Conservation (phyloP, 2,888 invertebrate genomes). For the Nephrotoma guestfalica region DNA sequence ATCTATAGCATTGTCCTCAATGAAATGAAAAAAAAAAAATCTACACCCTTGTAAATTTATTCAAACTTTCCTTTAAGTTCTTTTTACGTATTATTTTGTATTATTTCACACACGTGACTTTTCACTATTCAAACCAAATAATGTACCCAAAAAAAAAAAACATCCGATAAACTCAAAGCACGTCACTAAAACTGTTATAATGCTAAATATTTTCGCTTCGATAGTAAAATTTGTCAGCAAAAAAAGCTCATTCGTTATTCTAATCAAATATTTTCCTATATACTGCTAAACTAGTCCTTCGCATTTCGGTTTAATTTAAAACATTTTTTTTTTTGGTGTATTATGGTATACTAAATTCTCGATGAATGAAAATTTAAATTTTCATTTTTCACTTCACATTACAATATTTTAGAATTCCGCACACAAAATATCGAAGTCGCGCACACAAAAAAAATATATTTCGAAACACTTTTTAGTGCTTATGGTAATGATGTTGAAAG, state of each 20-base stretch:
- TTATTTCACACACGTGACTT: neutral
- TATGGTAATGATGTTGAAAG: neutral
- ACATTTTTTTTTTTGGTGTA: no score
- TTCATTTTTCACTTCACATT: neutral
- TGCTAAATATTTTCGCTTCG: neutral
- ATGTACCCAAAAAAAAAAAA: neutral
- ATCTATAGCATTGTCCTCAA: neutral
- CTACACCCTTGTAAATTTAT: neutral
- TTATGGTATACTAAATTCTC: neutral
- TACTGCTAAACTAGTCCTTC: neutral
- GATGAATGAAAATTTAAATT: neutral
- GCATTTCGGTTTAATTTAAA: neutral
- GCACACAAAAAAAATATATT: neutral
- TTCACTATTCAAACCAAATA: neutral
- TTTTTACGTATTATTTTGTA: neutral
- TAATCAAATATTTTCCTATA: neutral
- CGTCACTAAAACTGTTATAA: neutral
- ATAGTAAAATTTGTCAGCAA: neutral
- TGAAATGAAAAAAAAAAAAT: neutral
- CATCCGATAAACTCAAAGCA: neutral
- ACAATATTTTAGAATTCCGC: neutral
- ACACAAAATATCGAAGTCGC: neutral
- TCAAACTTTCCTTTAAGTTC: neutral
- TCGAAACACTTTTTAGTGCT: neutral
- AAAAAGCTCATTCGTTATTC: neutral